Evolutionary conservation across 2,797 vertebrate species (phyloP), one percentile per base, ranked within the genome.

Genomic region (Phataginus tricuspis): DNA sequence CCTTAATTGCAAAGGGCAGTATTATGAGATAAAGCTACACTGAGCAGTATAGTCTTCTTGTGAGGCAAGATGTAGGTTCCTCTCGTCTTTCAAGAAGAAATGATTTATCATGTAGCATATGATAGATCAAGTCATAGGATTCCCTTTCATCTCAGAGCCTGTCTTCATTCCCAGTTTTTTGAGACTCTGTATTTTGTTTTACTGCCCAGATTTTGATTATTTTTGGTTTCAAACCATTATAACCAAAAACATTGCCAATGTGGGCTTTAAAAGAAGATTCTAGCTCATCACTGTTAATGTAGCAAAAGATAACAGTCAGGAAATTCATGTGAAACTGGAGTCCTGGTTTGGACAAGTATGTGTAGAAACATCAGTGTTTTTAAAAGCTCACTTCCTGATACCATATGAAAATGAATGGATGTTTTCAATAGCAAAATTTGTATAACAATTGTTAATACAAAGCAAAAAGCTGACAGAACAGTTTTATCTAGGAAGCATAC

Each of bases 151-250:
- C 95, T 95, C 51, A 31, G 31, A 84, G 82, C 34, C 75, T 72
- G 82, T 79, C 87, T 82, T 51, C 72, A 92, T 27, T 74, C 37
- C 63, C 18, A 86, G 82, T 90, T 86, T 92, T 93, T 92, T 75
- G 90, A 96, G 80, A 63, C 34, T 95, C n/a, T 68, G 53, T 37
- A 79, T 90, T 94, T 92, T 93, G 57, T 93, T 90, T 94, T 39
- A 42, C 45, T 86, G 45, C 39, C 68, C 37, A 78, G 42, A 88
- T 75, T 90, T 93, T 91, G 59, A 90, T 96, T 90, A 86, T 93
- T 93, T 95, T 90, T 77, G 39, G 42, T 92, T 97, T 97, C 55
- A 87, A 96, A 84, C 27, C 21, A 37, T 88, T 90, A 64, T 64
- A 90, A 57, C 91, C 49, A 59, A 93, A 92, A 85, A 51, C 69